Base-by-base conservation (phyloP, 2,113 vertebrate species). In the Scomber japonicus region DNA sequence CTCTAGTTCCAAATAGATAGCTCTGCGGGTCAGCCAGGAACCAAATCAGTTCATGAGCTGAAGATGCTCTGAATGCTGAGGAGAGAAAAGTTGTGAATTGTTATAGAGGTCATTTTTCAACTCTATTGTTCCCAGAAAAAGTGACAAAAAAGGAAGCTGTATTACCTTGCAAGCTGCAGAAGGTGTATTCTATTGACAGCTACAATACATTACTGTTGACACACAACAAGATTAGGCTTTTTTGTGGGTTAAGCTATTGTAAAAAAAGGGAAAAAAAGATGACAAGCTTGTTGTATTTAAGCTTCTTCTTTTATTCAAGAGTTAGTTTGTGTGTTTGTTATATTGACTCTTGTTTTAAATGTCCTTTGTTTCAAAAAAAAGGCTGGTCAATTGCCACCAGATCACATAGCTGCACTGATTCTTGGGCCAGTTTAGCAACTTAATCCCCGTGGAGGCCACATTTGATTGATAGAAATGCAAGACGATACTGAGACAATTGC, bases 121-220 rank as follows among this genome's bases (percentile, higher is more conserved):
- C 49, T 30, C 61, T 8, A 62, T 88, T 86, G 70, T 87, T 79
- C 15, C 11, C 6, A 16, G 59, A 17, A 30, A 66, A 60, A 80
- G 68, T 80, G 21, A 63, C 12, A 14, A 35, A 82, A 71, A 70
- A 69, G 35, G 24, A 56, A 9, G 21, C 15, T 30, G 72, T 86
- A 69, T 90, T 75, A 81, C 17, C 40, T 87, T 84, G 81, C 87
- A 81, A 3, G 55, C 65, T 56, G 30, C 48, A 50, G 19, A 75
- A 40, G 21, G 61, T 56, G 61, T 53, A 56, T 46, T 17, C 48
- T 44, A 27, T 72, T 40, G 30, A 68, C 45, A 76, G 13, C 17
- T n/a, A 78, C 75, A 80, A 69, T 48, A 49, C 59, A 60, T 60
- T n/a, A 27, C 57, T 80, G 68, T 70, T 84, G 69, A 69, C 77